Evolutionary conservation across 2,113 vertebrate species (phyloP).

Genomic region (Lagenorhynchus albirostris): DNA sequence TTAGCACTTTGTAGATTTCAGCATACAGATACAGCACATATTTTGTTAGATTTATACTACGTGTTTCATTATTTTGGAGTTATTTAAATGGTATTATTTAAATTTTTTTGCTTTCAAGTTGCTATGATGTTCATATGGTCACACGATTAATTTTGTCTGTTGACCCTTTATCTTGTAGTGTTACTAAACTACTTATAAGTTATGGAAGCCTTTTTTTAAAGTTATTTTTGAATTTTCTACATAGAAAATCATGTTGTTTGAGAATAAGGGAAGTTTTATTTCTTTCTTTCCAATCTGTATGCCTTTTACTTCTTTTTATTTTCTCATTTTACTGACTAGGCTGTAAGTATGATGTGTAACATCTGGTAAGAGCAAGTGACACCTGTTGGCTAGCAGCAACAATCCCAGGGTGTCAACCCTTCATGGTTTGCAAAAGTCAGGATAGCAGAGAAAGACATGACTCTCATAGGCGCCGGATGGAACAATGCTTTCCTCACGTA

Average conservation of each 20-base stretch:
- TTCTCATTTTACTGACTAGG: neutral
- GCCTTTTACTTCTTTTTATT: neutral
- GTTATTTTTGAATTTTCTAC: neutral
- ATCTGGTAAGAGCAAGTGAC: neutral
- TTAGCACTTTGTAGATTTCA: neutral
- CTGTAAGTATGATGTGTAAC: neutral
- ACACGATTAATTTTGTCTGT: neutral
- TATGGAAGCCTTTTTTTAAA: neutral
- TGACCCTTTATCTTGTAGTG: neutral
- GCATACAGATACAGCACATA: slow-evolving; percentile 29
- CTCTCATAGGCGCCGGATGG: neutral
- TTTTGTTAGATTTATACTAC: neutral
- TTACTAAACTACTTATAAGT: neutral
- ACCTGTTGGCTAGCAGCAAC: neutral
- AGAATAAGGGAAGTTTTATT: neutral
- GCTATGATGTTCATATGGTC: neutral
- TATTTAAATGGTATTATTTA: neutral
- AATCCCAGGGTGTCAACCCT: neutral
- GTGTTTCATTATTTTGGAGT: neutral
- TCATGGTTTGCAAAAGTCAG: neutral
- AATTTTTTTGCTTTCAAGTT: neutral
- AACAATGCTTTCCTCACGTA: neutral
- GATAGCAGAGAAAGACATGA: neutral
- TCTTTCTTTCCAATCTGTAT: neutral
- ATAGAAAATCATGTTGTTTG: neutral